Conservation (phyloP, 2,888 invertebrate genomes). For the Hemithea aestivaria region DNA sequence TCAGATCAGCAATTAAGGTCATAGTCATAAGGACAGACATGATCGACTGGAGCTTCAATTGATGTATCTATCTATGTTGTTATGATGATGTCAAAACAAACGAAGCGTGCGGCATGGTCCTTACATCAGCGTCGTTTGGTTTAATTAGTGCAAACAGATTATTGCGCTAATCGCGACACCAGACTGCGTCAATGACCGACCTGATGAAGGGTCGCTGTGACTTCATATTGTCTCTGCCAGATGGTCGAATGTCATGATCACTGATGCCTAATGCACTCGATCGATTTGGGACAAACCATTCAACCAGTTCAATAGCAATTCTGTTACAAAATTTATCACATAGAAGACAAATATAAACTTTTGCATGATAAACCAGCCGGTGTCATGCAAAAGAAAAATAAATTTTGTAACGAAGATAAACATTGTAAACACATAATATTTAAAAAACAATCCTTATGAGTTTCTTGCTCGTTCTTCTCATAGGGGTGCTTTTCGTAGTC, state of each 20-base stretch:
- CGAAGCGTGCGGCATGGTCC: conserved; percentile 41
- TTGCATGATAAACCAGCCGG: no score
- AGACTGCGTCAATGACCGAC: conserved; percentile 62
- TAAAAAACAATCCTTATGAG: no score
- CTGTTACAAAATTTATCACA: no score
- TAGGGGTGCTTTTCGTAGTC: no score
- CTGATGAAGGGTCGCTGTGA: conserved; percentile 32
- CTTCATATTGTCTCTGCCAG: conserved; percentile 14
- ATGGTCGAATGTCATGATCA: conserved; percentile 9
- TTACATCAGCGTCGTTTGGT: conserved; percentile 44
- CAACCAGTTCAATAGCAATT: background rate
- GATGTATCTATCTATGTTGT: conserved; percentile 55
- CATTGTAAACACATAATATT: no score
- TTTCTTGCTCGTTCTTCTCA: no score
- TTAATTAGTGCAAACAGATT: conserved; percentile 46
- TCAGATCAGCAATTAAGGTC: conserved; percentile 17
- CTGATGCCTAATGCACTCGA: conserved; percentile 9
- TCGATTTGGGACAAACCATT: conserved; percentile 1
- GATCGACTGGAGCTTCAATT: conserved; percentile 34
- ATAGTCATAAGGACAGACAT: conserved; percentile 15
- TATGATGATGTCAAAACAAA: conserved; percentile 37
- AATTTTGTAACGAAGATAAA: no score
- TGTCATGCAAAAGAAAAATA: no score
- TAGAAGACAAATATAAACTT: no score
- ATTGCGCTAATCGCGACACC: conserved; percentile 56